These are phyloP conservation scores for Egretta garzetta DNA, from an alignment of 2,113 vertebrate genomes.

Conservation along the genomic window DNA sequence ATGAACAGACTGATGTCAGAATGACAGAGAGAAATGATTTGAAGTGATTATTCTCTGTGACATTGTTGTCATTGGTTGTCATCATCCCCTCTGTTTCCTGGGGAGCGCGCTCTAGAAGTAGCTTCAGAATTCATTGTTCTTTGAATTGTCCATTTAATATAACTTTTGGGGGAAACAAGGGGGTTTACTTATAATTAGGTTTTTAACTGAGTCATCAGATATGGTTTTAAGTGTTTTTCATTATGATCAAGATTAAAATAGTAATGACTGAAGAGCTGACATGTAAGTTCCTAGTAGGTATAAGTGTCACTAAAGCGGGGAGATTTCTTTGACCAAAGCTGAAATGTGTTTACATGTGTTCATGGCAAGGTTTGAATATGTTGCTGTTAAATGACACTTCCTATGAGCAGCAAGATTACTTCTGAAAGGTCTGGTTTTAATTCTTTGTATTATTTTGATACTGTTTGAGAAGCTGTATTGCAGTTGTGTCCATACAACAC, in stretches of 20 bases:
- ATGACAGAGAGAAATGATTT: background rate
- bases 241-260: background rate
- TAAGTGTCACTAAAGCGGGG: background rate
- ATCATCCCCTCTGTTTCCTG: background rate
- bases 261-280: background rate
- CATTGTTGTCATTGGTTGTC: background rate
- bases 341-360: background rate
- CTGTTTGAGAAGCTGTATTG: background rate
- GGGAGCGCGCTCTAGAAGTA: background rate
- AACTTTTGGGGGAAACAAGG: background rate
- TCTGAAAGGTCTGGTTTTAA: background rate
- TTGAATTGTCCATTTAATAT: background rate
- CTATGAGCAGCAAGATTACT: background rate
- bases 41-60: background rate
- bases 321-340: background rate
- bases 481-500: background rate
- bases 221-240: background rate
- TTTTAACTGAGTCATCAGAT: background rate
- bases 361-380: background rate
- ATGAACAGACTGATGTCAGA: background rate
- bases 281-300: fast-evolving
- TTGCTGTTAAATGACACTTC: background rate
- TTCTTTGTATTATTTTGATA: background rate
- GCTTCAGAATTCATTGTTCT: background rate
- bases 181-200: fast-evolving